Evolutionary conservation across 2,888 invertebrate genomes (phyloP).

Genomic region (Brachycybe producta): DNA sequence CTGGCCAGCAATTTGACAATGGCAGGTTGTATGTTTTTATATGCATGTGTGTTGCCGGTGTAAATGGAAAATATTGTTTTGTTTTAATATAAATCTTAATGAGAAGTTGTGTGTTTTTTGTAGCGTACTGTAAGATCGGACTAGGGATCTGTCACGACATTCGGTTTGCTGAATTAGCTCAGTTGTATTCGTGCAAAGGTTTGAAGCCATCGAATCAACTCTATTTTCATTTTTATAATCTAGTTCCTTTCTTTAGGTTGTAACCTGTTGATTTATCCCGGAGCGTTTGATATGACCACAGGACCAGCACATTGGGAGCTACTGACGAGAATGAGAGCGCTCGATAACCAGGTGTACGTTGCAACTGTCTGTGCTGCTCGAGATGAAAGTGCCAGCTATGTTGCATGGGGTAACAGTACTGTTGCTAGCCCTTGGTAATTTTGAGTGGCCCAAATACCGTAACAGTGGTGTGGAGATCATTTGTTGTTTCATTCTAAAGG

Average conservation of each 20-base stretch:
- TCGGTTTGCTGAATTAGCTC: constrained; percentile 76
- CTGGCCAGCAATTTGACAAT: no score
- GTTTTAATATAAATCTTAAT: no score
- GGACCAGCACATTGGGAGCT: constrained; percentile 89
- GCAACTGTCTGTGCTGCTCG: constrained; percentile 61
- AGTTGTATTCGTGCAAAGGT: constrained; percentile 37
- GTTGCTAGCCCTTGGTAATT: not conserved
- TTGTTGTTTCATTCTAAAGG: constrained; percentile 31
- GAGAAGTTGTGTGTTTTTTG: constrained; percentile 11
- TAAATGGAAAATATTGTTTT: no score
- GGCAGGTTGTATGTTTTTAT: no score
- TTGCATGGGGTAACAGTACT: not conserved
- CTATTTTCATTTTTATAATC: not conserved
- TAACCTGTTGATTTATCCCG: constrained; percentile 76
- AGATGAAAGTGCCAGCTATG: no score
- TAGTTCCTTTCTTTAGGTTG: constrained; percentile 53
- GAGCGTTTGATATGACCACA: constrained; percentile 91
- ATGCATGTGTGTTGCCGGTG: no score
- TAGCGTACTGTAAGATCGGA: constrained; percentile 58
- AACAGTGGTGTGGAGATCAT: not conserved
- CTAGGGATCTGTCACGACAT: constrained; percentile 92
- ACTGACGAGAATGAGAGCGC: constrained; percentile 62
- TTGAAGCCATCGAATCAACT: no score
- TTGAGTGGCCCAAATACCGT: not conserved
- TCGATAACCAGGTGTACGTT: constrained; percentile 79